Conservation (phyloP, 2,797 vertebrate species). For the Poeciliopsis gracilis region DNA sequence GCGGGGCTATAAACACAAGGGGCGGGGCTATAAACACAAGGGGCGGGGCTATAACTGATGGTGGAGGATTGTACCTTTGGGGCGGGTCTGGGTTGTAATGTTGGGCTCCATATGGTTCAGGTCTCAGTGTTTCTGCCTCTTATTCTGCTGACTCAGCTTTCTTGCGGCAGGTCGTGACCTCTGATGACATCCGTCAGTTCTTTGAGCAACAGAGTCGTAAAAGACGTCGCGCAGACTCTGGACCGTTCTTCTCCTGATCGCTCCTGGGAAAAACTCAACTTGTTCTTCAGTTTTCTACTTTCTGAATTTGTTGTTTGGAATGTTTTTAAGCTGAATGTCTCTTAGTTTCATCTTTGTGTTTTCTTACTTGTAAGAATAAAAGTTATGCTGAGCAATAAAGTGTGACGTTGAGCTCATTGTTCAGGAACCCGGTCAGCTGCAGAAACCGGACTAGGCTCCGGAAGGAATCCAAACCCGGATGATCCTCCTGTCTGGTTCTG, state of each 20-base stretch:
- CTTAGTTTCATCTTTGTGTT: conserved; percentile 6
- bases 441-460: no score
- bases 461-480: no score
- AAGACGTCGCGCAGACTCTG: conserved; percentile 61
- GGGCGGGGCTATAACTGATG: neutral
- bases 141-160: neutral
- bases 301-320: neutral
- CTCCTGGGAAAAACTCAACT: neutral
- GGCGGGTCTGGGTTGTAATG: no score
- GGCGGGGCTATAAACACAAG: neutral
- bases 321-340: neutral
- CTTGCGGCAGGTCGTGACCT: conserved; percentile 78
- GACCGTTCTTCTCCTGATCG: conserved; percentile 71
- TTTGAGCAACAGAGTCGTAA: conserved; percentile 81
- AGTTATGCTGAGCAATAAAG: neutral
- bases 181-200: conserved; percentile 82
- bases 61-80: no score
- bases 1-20: neutral
- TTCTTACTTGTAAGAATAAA: conserved; percentile 37
- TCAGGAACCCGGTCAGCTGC: no score
- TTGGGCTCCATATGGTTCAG: no score
- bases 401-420: neutral
- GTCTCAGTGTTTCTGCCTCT: neutral
- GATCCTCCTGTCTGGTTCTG: no score
- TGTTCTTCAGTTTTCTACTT: neutral